Conservation (phyloP, 2,888 invertebrate species). For the Leptopilina syphax region DNA sequence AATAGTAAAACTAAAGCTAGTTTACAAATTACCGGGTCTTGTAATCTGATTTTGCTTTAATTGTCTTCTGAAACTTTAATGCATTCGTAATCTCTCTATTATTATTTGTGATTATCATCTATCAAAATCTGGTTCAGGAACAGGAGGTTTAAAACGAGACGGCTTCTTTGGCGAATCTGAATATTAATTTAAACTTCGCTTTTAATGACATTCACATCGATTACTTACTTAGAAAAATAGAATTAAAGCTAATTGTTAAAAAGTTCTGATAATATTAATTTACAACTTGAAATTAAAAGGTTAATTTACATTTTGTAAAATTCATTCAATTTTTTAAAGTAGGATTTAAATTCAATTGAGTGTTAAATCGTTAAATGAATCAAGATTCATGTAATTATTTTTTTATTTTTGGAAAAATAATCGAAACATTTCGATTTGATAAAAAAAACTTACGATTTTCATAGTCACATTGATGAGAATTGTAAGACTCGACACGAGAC, state of each 20-base stretch:
- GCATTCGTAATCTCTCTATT: constrained; percentile 19
- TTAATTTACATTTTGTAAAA: too few relatives aligned
- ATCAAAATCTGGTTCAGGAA: constrained; percentile 66
- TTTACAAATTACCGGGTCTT: constrained; percentile 40
- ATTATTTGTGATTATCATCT: constrained; percentile 54
- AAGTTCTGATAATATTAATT: too few relatives aligned
- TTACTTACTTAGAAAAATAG: background rate
- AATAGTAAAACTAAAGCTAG: constrained; percentile 31
- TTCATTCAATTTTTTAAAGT: too few relatives aligned
- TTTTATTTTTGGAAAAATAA: too few relatives aligned
- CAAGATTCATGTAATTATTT: background rate
- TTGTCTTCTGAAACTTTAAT: constrained; percentile 6
- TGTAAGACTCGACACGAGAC: constrained; percentile 63
- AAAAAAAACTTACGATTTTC: constrained; percentile 56
- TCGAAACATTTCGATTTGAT: too few relatives aligned
- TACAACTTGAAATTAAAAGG: too few relatives aligned
- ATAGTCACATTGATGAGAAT: constrained; percentile 58
- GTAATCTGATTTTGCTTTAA: background rate
- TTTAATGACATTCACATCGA: background rate
- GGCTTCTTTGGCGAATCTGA: constrained; percentile 57
- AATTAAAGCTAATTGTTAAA: too few relatives aligned
- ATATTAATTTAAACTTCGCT: constrained; percentile 15
- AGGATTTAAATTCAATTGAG: too few relatives aligned
- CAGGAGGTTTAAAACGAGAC: constrained; percentile 60
- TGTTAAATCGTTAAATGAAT: background rate